Conservation (phyloP, 2,113 vertebrate genomes). For the Solea solea region DNA sequence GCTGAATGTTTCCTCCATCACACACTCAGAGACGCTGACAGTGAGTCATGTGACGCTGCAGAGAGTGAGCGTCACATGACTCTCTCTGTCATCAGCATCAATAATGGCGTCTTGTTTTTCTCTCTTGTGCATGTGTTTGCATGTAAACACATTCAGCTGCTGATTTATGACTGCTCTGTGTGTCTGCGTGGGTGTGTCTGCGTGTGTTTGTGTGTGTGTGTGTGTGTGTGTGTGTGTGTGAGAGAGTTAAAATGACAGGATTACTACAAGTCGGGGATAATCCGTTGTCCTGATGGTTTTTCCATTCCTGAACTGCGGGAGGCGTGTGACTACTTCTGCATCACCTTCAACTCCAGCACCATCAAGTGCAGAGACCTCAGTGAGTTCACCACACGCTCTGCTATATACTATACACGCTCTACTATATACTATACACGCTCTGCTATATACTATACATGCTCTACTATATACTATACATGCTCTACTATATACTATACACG, state of each 20-base stretch:
- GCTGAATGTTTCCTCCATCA: too few species aligned
- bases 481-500: too few species aligned
- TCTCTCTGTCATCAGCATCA: slow-evolving; percentile 51
- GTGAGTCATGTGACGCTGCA: too few species aligned
- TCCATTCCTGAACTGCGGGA: slow-evolving; percentile 99
- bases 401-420: too few species aligned
- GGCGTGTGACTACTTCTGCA: slow-evolving; percentile 99
- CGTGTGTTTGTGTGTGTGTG: background rate
- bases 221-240: slow-evolving; percentile 2
- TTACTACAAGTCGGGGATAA: slow-evolving; percentile 99
- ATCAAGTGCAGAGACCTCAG: slow-evolving; percentile 99
- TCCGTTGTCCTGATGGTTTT: slow-evolving; percentile 98
- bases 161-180: slow-evolving; percentile 8
- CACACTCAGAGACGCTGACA: background rate
- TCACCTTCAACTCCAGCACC: slow-evolving; percentile 98
- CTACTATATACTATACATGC: too few species aligned
- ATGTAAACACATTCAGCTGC: slow-evolving; percentile 37
- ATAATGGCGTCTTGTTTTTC: slow-evolving; percentile 78
- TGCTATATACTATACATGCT: too few species aligned
- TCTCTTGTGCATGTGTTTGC: slow-evolving; percentile 34
- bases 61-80: too few species aligned
- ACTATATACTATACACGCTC: too few species aligned
- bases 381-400: slow-evolving; percentile 80
- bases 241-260: slow-evolving; percentile 83
- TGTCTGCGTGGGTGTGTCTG: background rate